phyloP scores from a whole-genome alignment of 2,888 invertebrate genomes.

The Drosophila rellima region DNA sequence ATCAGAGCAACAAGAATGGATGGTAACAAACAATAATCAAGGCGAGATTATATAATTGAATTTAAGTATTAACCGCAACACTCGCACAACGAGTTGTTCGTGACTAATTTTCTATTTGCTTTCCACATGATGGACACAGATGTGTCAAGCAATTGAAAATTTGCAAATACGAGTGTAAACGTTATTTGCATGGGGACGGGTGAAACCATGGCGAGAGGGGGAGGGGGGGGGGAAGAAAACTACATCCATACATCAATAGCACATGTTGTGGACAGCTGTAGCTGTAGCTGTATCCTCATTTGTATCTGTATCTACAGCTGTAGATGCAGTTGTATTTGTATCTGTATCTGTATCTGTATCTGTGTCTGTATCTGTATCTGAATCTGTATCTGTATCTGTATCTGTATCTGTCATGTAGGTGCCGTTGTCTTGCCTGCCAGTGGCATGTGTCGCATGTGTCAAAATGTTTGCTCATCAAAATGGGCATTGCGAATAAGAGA shows the following conservation, averaged over 20 bases:
- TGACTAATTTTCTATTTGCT: constrained; percentile 38
- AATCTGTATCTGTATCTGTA: constrained; percentile 9
- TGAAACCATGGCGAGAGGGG: no score
- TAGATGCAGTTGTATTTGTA: constrained; percentile 14
- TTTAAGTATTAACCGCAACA: constrained; percentile 30
- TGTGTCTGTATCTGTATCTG: constrained; percentile 1
- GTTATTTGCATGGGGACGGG: background rate
- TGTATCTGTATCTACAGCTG: constrained; percentile 17
- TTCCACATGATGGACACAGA: constrained; percentile 35
- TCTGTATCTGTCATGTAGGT: constrained; percentile 45
- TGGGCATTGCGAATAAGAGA: constrained; percentile 33
- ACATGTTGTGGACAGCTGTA: constrained; percentile 54
- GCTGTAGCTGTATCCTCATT: constrained; percentile 13
- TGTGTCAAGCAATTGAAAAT: constrained; percentile 56
- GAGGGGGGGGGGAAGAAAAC: background rate
- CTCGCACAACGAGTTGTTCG: constrained; percentile 21
- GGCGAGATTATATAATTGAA: constrained; percentile 33
- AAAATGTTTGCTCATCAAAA: constrained; percentile 75
- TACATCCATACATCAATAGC: constrained; percentile 44
- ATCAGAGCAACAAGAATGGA: background rate
- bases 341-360: constrained; percentile 14
- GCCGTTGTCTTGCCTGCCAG: constrained; percentile 31
- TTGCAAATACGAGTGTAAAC: constrained; percentile 28
- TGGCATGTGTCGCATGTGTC: constrained; percentile 64
- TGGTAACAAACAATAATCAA: constrained; percentile 14